These are phyloP conservation scores for Myanophis thanlyinensis DNA, from an alignment of 2,113 vertebrate species.

Conservation along the genomic window DNA sequence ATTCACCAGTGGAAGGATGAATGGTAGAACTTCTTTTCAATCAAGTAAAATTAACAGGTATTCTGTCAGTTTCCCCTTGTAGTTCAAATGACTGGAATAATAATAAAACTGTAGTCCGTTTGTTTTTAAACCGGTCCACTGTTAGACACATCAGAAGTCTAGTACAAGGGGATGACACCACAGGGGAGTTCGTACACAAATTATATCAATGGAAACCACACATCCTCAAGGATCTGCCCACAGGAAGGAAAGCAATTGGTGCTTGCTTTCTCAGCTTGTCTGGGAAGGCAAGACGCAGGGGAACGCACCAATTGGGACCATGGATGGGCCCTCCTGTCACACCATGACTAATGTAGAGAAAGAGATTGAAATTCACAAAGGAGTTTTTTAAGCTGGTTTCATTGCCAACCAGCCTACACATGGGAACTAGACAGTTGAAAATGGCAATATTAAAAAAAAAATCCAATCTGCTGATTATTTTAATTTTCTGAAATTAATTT, in stretches of 20 bases:
- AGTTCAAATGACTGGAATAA: not conserved
- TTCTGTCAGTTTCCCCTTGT: not conserved
- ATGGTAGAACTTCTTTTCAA: not conserved
- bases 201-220: not conserved
- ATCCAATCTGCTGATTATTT: not conserved
- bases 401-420: not conserved
- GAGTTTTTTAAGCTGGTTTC: not conserved
- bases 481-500: not conserved
- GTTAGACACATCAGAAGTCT: not conserved
- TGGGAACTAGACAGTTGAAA: not conserved
- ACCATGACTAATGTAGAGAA: not conserved
- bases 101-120: not conserved
- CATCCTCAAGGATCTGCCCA: not conserved
- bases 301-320: not conserved
- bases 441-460: not conserved
- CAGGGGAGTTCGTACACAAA: not conserved
- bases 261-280: not conserved
- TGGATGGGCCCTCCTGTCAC: not conserved
- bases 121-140: not conserved
- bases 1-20: not conserved
- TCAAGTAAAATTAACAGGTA: not conserved
- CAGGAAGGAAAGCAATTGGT: not conserved
- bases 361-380: not conserved
- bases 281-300: not conserved
- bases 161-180: not conserved